Percentiles rank a stretch among this genome's conserved stretches.
phyloP scores from a whole-genome alignment of 2,113 vertebrate species.

The Hepsetus odoe region DNA sequence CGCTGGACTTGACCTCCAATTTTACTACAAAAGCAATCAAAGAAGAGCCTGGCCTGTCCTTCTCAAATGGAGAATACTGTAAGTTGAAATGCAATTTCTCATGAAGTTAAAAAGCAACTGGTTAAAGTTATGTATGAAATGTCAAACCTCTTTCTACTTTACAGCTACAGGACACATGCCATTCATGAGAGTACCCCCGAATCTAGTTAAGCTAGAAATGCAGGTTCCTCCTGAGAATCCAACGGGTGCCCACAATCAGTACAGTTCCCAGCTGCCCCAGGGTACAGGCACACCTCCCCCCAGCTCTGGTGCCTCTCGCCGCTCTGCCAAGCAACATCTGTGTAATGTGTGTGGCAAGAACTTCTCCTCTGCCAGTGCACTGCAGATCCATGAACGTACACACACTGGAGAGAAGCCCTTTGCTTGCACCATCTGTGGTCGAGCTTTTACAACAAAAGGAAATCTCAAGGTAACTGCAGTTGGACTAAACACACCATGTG shows the following conservation, averaged over 20 bases:
- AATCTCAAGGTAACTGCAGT: constrained; percentile 87
- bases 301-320: constrained; percentile 76
- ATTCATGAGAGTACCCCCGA: constrained; percentile 83
- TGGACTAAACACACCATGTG: not conserved
- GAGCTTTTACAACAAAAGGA: constrained; percentile 97
- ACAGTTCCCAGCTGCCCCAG: constrained; percentile 80
- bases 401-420: constrained; percentile 98
- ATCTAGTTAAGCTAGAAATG: constrained; percentile 89
- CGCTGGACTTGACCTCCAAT: constrained; percentile 87
- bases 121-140: not conserved
- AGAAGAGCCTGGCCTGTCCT: constrained; percentile 81
- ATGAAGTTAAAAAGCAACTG: too few species aligned
- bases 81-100: not conserved
- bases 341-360: constrained; percentile 90
- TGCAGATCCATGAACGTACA: constrained; percentile 96
- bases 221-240: constrained; percentile 80
- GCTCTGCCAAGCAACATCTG: constrained; percentile 89
- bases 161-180: constrained; percentile 80
- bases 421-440: constrained; percentile 90
- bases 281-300: constrained; percentile 79
- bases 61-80: constrained; percentile 82
- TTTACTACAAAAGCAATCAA: constrained; percentile 79
- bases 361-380: constrained; percentile 94
- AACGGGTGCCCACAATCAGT: constrained; percentile 73
- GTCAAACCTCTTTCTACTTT: not conserved